Base-by-base conservation (phyloP, 2,888 invertebrate species). In the Campoletis raptor region DNA sequence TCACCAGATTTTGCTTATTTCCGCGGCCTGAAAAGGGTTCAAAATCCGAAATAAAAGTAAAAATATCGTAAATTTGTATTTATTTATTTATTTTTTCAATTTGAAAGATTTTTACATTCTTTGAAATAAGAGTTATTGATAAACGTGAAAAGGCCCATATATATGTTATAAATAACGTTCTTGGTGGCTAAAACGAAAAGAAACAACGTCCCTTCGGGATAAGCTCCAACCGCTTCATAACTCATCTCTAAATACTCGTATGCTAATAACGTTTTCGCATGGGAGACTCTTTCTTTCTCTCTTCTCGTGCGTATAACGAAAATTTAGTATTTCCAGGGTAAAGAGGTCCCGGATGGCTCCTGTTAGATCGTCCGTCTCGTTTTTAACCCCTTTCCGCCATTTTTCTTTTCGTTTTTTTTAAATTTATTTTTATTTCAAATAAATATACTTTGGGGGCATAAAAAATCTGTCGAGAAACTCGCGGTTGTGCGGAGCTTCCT, bases 211-310 rank as follows among this genome's bases (percentile, higher is more conserved):
- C 90, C 89, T 79, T 77, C 88, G 88, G 90, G 90, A 91, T 92
- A 90, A 92, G 88, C 91, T 76, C 57, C 88, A 86, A 76, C 87
- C 87, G 87, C 89, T 89, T 88, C 91, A 92, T 93, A 93, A 94
- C 91, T 93, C 93, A 93, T 93, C 91, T 91, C 91, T 93, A 87
- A 92, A 92, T 93, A 93, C 93, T 92, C 90, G 92, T 92, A 92
- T 93, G 93, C 93, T 93, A 93, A 92, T 92, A 91, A 91, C 90
- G 88, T 86, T 85, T 89, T 87, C 84, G 85, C 76, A 67, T 73
- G 77, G 40, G 42, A 72, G 86, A 86, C 45, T 70, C 80, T 81
- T 37, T 81, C 45, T 80, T 40, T 73, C 24, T 81, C 64, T 73
- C 66, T 66, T 52, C 52, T 66, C 77, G 30, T 36, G 36, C 36